These are phyloP conservation scores for Polymixis lichenea DNA, from an alignment of 2,888 invertebrate genomes.

Conservation along the genomic window DNA sequence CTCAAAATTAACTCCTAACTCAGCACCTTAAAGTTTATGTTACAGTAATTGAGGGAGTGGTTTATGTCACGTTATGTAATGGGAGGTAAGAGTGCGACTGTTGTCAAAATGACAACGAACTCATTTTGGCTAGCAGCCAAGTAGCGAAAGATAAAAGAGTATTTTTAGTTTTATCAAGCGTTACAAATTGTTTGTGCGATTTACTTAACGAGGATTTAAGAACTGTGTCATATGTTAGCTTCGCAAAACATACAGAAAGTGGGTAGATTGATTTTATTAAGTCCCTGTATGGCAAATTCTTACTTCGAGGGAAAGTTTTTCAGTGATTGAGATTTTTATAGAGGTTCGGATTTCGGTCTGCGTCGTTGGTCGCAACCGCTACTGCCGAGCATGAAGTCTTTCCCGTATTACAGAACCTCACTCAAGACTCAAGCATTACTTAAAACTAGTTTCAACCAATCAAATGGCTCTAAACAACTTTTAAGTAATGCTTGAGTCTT, in stretches of 20 bases:
- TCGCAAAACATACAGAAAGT: background rate
- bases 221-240: conserved; percentile 19
- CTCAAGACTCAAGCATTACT: too few relatives aligned
- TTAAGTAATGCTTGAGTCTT: too few relatives aligned
- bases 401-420: too few relatives aligned
- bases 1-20: conserved; percentile 15
- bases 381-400: too few relatives aligned
- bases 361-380: too few relatives aligned
- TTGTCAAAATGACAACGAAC: conserved; percentile 74
- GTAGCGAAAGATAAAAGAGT: conserved; percentile 50
- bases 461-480: too few relatives aligned
- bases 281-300: too few relatives aligned
- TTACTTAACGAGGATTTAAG: conserved; percentile 23
- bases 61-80: conserved; percentile 12
- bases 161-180: conserved; percentile 53
- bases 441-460: too few relatives aligned
- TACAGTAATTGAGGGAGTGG: background rate
- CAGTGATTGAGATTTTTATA: too few relatives aligned
- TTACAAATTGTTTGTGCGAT: conserved; percentile 35
- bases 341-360: too few relatives aligned
- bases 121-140: conserved; percentile 69
- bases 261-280: background rate
- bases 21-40: conserved; percentile 15
- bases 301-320: too few relatives aligned
- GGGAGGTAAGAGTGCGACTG: conserved; percentile 38